Conservation (phyloP, 2,113 vertebrate genomes). For the Regulus satrapa region DNA sequence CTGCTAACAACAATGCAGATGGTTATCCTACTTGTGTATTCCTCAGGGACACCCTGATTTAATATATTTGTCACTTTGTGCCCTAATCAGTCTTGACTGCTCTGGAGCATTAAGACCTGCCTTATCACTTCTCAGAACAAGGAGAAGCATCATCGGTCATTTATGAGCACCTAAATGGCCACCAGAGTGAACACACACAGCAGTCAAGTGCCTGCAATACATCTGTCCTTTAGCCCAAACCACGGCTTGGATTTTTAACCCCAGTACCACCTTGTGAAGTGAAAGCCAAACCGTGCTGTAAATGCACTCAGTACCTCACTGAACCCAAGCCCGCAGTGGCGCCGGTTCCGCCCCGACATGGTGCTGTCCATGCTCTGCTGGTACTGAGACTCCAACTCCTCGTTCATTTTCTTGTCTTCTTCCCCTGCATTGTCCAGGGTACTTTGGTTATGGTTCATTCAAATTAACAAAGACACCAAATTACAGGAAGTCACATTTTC, state of each 20-base stretch:
- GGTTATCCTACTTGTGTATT: not conserved
- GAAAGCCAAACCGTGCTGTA: not conserved
- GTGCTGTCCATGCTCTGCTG: slow-evolving; percentile 94
- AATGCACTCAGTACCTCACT: slow-evolving; percentile 81
- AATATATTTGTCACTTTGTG: not conserved
- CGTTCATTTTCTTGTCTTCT: slow-evolving; percentile 89
- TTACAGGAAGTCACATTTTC: slow-evolving; percentile 62
- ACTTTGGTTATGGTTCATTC: slow-evolving; percentile 77
- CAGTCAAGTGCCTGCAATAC: not conserved
- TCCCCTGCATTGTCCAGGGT: slow-evolving; percentile 80
- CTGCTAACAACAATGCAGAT: not conserved
- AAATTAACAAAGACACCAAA: slow-evolving; percentile 74
- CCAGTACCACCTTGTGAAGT: not conserved
- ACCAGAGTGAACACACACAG: not conserved
- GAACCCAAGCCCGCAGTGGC: slow-evolving; percentile 94
- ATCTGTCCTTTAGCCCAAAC: not conserved
- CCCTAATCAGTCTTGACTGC: not conserved
- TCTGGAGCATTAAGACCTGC: not conserved
- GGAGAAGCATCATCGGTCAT: not conserved
- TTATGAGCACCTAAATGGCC: not conserved
- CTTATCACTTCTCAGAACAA: not conserved
- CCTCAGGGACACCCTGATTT: not conserved
- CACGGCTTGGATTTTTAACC: not conserved
- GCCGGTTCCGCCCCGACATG: slow-evolving; percentile 87
- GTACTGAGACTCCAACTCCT: slow-evolving; percentile 90